Evolutionary conservation across 2,113 vertebrate species (phyloP).

Genomic region (human): GRCh38 chr3:48157001-48157500

Average conservation of each 20-base stretch:
- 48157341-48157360: not conserved
- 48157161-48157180: not conserved
- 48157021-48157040: not conserved
- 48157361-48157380: slow-evolving; percentile 30
- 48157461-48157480: not conserved
- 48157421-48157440: slow-evolving; percentile 29
- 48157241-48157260: not conserved
- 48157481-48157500: not conserved
- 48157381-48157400: slow-evolving; percentile 71
- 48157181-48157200: slow-evolving; percentile 59
- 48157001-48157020: not conserved
- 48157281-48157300: not conserved
- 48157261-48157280: not conserved
- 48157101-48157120: not conserved
- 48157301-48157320: not conserved
- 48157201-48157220: not conserved
- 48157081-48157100: no score
- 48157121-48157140: not conserved
- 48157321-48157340: not conserved
- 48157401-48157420: slow-evolving; percentile 63
- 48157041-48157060: not conserved
- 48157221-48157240: rapidly evolving
- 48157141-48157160: not conserved
- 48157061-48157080: not conserved
- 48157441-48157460: not conserved